These are phyloP conservation scores for Myrmecobius fasciatus DNA, from an alignment of 2,113 vertebrate species.

Conservation along the genomic window DNA sequence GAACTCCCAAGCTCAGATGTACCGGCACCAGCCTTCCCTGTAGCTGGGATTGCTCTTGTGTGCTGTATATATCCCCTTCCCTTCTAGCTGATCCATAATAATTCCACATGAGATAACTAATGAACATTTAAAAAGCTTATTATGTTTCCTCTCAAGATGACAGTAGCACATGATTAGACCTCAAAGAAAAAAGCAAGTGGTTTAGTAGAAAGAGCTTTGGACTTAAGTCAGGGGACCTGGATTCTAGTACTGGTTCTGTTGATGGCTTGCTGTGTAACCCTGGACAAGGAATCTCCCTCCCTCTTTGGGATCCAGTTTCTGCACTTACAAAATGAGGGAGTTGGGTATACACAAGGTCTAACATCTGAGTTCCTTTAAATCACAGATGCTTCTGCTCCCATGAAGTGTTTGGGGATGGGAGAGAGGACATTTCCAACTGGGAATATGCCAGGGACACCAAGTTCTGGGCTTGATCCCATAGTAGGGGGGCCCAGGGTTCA, in stretches of 20 bases:
- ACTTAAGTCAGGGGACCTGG: background rate
- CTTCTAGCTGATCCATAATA: background rate
- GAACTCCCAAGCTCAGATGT: background rate
- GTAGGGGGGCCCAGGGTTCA: background rate
- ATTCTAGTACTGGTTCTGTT: background rate
- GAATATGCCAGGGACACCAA: background rate
- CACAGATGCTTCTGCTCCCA: background rate
- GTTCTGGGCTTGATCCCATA: background rate
- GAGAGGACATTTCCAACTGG: background rate
- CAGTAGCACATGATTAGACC: background rate
- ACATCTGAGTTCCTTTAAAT: background rate
- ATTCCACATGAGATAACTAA: background rate
- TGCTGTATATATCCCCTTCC: background rate
- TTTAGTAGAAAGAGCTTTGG: background rate
- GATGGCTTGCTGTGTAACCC: background rate
- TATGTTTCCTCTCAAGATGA: background rate
- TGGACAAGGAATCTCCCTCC: background rate
- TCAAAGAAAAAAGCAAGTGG: too few species aligned
- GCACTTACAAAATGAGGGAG: background rate
- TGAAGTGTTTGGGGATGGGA: background rate
- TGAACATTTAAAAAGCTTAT: background rate
- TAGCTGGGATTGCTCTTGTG: background rate
- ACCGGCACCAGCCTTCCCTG: background rate
- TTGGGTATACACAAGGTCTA: background rate
- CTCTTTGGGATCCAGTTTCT: background rate